Evolutionary conservation across 2,797 vertebrate species (phyloP).

Genomic region (Podargus strigoides): DNA sequence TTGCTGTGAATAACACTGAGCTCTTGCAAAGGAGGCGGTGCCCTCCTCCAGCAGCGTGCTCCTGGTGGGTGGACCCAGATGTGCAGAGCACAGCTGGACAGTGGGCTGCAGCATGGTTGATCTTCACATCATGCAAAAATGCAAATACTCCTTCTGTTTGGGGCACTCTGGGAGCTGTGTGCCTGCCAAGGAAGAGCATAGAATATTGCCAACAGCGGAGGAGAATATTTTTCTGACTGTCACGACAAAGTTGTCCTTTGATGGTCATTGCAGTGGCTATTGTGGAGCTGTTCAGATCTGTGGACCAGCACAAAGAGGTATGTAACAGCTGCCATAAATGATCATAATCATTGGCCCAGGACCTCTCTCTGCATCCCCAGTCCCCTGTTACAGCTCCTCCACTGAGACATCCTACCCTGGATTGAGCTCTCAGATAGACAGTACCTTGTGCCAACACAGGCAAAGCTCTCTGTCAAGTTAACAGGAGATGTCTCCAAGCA

Average conservation of each 20-base stretch:
- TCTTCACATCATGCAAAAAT: accelerated
- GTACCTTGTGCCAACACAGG: no score
- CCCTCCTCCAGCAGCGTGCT: background rate
- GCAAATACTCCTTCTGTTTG: background rate
- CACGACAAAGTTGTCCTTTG: background rate
- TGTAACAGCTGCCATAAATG: background rate
- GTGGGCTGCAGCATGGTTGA: background rate
- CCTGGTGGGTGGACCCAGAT: background rate
- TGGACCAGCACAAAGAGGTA: background rate
- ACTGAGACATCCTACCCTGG: background rate
- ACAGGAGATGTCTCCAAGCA: background rate
- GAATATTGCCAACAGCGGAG: background rate
- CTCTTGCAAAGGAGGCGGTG: background rate
- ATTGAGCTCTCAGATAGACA: background rate
- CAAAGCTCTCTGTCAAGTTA: background rate
- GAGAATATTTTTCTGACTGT: background rate
- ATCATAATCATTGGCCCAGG: background rate
- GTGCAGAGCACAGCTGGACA: background rate
- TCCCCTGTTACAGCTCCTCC: background rate
- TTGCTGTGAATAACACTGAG: background rate
- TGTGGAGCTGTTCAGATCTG: background rate
- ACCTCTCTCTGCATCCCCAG: background rate
- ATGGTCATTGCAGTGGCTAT: background rate
- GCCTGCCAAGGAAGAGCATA: background rate
- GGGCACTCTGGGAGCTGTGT: background rate